These are phyloP conservation scores for Mellilla xanthometata DNA, from an alignment of 2,888 invertebrate species.

Conservation along the genomic window DNA sequence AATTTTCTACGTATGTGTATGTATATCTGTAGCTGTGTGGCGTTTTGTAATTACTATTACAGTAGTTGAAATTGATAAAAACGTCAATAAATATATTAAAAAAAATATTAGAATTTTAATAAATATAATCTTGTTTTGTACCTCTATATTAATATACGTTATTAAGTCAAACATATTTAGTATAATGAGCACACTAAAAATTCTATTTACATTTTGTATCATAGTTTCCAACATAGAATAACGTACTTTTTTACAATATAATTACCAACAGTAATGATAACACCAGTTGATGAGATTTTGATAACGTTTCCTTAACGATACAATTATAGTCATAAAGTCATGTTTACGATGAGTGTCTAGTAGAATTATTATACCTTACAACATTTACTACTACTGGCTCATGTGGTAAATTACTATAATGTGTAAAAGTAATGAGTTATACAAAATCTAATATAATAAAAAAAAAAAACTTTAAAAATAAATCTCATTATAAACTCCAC, in stretches of 20 bases:
- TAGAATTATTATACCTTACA: conserved; percentile 24
- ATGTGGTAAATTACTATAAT: conserved; percentile 31
- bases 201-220: background rate
- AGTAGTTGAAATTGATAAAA: conserved; percentile 17
- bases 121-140: too few relatives aligned
- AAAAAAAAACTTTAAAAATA: too few relatives aligned
- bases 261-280: too few relatives aligned
- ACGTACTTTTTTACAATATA: too few relatives aligned
- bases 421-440: too few relatives aligned
- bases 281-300: conserved; percentile 5
- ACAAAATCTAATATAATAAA: too few relatives aligned
- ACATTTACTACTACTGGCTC: conserved; percentile 16
- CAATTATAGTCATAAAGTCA: conserved; percentile 25
- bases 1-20: conserved; percentile 42
- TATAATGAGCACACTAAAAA: background rate
- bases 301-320: conserved; percentile 19
- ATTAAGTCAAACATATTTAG: too few relatives aligned
- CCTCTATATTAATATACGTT: too few relatives aligned
- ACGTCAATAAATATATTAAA: conserved; percentile 12
- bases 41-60: conserved; percentile 29
- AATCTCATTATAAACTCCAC: too few relatives aligned
- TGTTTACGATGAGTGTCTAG: conserved; percentile 29
- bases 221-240: background rate
- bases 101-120: too few relatives aligned
- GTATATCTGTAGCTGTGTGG: conserved; percentile 26